Percentiles rank a stretch among this genome's conserved stretches.
These are phyloP conservation scores for Orchesella cincta DNA, from an alignment of 1,140 invertebrate genomes.

Conservation along the genomic window DNA sequence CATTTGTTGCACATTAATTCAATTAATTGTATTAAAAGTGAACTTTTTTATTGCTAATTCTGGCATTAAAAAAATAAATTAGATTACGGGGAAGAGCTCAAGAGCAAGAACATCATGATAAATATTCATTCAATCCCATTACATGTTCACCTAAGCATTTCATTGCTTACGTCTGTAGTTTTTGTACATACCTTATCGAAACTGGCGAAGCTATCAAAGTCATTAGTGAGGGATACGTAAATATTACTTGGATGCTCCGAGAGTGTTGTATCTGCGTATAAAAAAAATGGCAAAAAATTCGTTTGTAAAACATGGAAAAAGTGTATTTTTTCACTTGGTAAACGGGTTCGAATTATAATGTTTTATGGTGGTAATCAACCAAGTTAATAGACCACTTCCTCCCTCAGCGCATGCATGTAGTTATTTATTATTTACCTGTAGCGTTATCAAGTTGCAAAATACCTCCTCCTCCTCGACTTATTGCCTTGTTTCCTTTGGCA, in stretches of 20 bases:
- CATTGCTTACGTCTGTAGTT: too few relatives aligned
- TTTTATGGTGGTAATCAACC: not conserved
- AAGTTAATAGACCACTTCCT: conserved; percentile 23
- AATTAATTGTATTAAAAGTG: too few relatives aligned
- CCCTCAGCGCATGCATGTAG: not conserved
- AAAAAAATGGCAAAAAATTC: conserved; percentile 12
- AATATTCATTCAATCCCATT: not conserved
- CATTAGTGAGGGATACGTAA: conserved; percentile 42
- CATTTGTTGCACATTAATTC: too few relatives aligned
- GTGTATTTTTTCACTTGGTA: not conserved
- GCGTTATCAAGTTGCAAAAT: conserved; percentile 16
- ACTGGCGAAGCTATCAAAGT: conserved; percentile 43
- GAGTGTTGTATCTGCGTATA: conserved; percentile 22
- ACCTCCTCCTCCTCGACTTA: not conserved
- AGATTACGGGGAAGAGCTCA: too few relatives aligned
- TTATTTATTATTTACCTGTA: not conserved
- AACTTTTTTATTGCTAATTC: too few relatives aligned
- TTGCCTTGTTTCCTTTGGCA: not conserved
- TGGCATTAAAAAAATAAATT: too few relatives aligned
- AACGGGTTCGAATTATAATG: not conserved
- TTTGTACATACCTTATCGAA: conserved; percentile 36
- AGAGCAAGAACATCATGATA: too few relatives aligned
- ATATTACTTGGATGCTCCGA: conserved; percentile 36
- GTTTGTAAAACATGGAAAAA: not conserved
- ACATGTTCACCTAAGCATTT: not conserved